Percentiles rank a stretch among this genome's conserved stretches.
These are phyloP conservation scores for Heterochromis multidens DNA, from an alignment of 2,113 vertebrate genomes.

Conservation along the genomic window DNA sequence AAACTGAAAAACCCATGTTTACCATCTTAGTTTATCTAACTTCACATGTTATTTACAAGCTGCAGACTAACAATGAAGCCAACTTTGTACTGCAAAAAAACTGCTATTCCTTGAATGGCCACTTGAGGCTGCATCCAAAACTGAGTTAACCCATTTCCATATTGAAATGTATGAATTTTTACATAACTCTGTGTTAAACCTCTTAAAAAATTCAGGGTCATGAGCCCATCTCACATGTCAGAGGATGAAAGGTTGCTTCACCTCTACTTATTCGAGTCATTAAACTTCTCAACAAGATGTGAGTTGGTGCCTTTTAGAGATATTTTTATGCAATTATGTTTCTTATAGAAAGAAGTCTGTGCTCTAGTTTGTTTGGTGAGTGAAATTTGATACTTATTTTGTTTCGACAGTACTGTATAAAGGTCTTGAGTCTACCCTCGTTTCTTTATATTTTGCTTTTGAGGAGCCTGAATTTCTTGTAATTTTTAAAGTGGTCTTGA, in stretches of 20 bases:
- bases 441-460: not conserved
- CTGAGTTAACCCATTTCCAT: not conserved
- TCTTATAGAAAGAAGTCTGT: not conserved
- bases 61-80: too few relatives aligned
- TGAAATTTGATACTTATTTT: not conserved
- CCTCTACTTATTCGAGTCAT: rapidly evolving
- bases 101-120: not conserved
- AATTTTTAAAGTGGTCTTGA: rapidly evolving
- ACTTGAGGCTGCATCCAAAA: not conserved
- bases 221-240: rapidly evolving
- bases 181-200: not conserved
- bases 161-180: not conserved
- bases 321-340: not conserved
- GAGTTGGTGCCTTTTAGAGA: not conserved
- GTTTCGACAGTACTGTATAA: not conserved
- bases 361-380: not conserved
- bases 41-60: too few relatives aligned
- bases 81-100: too few relatives aligned
- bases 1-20: not conserved
- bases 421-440: not conserved
- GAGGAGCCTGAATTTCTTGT: not conserved
- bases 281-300: not conserved
- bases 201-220: not conserved
- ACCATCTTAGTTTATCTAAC: not conserved
- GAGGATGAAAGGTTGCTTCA: not conserved